phyloP scores from a whole-genome alignment of 1,140 invertebrate genomes.

The Hycleus cichorii region DNA sequence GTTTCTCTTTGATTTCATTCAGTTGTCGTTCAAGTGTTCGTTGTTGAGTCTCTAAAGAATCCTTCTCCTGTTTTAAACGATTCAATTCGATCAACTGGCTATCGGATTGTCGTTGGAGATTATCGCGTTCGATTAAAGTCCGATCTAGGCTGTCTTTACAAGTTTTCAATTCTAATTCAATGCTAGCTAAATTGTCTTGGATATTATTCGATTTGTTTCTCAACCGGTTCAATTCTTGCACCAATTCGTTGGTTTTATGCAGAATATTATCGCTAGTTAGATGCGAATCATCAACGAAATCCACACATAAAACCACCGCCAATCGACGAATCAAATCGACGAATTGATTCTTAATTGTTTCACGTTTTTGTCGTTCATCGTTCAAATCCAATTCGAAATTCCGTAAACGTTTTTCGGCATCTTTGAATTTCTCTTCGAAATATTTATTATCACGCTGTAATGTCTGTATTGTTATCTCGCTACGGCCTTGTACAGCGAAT shows the following conservation, averaged over 20 bases:
- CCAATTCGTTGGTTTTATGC: constrained; percentile 62
- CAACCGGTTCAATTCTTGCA: constrained; percentile 51
- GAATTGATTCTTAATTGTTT: constrained; percentile 54
- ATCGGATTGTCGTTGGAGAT: constrained; percentile 58
- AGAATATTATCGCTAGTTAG: constrained; percentile 57
- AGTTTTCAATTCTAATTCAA: constrained; percentile 57
- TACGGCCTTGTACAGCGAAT: constrained; percentile 53
- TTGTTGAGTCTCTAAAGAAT: constrained; percentile 56
- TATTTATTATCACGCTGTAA: constrained; percentile 63
- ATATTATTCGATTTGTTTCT: constrained; percentile 47
- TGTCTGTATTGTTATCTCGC: constrained; percentile 62
- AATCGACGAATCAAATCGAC: constrained; percentile 62
- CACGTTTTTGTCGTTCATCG: constrained; percentile 60
- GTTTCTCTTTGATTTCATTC: constrained; percentile 57
- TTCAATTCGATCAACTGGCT: constrained; percentile 58
- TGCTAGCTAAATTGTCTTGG: constrained; percentile 52
- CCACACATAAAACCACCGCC: constrained; percentile 57
- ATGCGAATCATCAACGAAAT: constrained; percentile 55
- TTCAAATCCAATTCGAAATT: constrained; percentile 61
- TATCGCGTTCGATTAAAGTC: constrained; percentile 56
- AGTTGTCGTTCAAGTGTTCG: constrained; percentile 57
- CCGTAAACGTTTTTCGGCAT: constrained; percentile 64
- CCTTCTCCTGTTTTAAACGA: constrained; percentile 60
- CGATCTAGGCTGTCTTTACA: constrained; percentile 59
- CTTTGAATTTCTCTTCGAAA: constrained; percentile 66